Evolutionary conservation across 1,140 invertebrate genomes (phyloP).

Genomic region (Carcinoscorpius rotundicauda): DNA sequence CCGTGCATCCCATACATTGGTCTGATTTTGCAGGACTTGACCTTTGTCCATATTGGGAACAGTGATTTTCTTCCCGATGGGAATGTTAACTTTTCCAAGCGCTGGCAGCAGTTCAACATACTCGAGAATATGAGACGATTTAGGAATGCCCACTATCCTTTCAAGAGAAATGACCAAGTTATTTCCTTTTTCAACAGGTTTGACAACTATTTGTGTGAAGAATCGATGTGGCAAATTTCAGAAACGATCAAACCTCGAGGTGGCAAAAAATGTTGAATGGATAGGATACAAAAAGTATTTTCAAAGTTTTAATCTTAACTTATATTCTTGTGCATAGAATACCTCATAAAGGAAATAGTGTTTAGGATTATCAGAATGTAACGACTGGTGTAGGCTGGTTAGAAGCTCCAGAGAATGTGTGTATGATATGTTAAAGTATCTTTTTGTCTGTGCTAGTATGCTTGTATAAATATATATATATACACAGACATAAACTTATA

Average conservation of each 20-base stretch:
- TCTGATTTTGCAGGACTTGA: conserved; percentile 93
- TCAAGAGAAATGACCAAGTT: conserved; percentile 62
- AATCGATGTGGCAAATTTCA: conserved; percentile 95
- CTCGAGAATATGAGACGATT: conserved; percentile 96
- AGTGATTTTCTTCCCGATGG: conserved; percentile 73
- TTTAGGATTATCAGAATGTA: too few species aligned
- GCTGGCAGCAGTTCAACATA: conserved; percentile 96
- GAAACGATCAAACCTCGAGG: conserved; percentile 87
- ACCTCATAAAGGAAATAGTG: too few species aligned
- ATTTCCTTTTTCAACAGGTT: conserved; percentile 94
- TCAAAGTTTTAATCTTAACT: too few species aligned
- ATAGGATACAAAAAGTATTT: too few species aligned
- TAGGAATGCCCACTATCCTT: conserved; percentile 18
- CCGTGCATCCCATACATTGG: conserved; percentile 98
- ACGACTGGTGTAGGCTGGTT: too few species aligned
- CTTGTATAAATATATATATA: too few species aligned
- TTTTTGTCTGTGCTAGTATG: too few species aligned
- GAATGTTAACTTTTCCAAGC: conserved; percentile 89
- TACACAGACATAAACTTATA: too few species aligned
- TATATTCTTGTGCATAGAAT: too few species aligned
- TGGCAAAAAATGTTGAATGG: not conserved
- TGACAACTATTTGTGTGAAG: conserved; percentile 86
- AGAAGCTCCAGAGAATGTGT: too few species aligned
- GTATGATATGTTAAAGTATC: too few species aligned
- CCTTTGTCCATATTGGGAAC: conserved; percentile 97